These are phyloP conservation scores for Percina caprodes DNA, from an alignment of 2,113 vertebrate genomes.

Conservation along the genomic window DNA sequence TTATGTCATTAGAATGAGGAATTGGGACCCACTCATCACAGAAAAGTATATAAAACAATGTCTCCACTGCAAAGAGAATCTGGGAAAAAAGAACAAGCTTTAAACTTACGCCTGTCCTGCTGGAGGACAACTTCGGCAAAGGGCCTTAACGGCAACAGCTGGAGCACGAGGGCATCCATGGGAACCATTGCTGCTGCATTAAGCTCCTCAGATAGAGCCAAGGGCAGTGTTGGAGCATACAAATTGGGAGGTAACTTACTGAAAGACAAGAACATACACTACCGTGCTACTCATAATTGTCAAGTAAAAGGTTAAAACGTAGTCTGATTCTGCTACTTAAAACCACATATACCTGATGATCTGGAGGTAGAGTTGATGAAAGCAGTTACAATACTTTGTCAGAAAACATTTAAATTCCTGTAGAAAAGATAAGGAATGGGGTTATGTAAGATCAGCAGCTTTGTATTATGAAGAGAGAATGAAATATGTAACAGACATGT, in stretches of 20 bases:
- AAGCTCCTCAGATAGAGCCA: conserved; percentile 86
- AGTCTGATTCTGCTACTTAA: not conserved
- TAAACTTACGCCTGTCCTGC: conserved; percentile 82
- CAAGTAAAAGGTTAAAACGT: not conserved
- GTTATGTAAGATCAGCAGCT: not conserved
- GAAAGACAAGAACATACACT: conserved; percentile 34
- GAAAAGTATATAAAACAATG: not conserved
- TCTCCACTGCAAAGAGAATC: not conserved
- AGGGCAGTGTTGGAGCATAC: conserved; percentile 78
- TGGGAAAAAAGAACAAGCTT: not conserved
- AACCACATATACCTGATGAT: conserved; percentile 86
- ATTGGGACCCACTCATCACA: not conserved
- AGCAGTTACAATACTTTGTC: conserved; percentile 81
- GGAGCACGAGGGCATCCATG: conserved; percentile 88
- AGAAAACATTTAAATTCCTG: conserved; percentile 93
- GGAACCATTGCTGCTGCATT: conserved; percentile 85
- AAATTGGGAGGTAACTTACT: conserved; percentile 92
- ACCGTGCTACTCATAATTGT: not conserved
- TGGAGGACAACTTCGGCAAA: conserved; percentile 88
- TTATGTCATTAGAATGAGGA: not conserved
- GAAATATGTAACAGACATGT: not conserved
- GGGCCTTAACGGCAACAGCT: conserved; percentile 86
- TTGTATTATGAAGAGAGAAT: not conserved
- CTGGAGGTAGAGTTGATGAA: conserved; percentile 92
- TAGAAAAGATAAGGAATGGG: conserved; percentile 12